Evolutionary conservation across 53 echinoderm and acorn worm species (phyloP).

Genomic region (Patiria pectinifera): DNA sequence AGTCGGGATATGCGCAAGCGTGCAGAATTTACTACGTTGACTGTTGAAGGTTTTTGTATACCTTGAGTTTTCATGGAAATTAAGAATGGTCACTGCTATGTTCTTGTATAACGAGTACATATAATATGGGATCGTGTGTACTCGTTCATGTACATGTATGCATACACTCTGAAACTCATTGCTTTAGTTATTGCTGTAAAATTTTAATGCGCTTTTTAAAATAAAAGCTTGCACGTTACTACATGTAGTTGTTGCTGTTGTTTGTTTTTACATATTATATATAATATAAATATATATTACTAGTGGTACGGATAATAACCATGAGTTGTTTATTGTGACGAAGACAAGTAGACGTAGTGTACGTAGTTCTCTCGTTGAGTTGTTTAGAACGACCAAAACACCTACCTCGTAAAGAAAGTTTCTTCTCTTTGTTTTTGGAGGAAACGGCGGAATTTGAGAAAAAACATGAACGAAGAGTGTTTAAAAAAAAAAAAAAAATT

Average conservation of each 20-base stretch:
- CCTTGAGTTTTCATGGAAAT: background rate
- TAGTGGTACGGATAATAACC: conserved; percentile 51
- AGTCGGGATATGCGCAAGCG: background rate
- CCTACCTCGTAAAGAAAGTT: conserved; percentile 42
- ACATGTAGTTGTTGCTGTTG: background rate
- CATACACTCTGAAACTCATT: conserved; percentile 1
- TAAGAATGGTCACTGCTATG: background rate
- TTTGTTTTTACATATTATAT: conserved; percentile 14
- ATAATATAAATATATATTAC: conserved; percentile 45
- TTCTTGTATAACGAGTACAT: background rate
- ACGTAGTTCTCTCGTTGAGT: background rate
- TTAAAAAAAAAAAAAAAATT: too few relatives aligned
- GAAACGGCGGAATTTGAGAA: background rate
- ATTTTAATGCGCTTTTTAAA: conserved; percentile 40
- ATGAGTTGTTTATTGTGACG: conserved; percentile 62
- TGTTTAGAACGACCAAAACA: conserved; percentile 47
- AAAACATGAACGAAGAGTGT: background rate
- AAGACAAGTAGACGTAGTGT: conserved; percentile 47
- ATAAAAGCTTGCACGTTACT: conserved; percentile 26
- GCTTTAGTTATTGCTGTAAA: conserved; percentile 35
- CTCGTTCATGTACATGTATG: background rate
- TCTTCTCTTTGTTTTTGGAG: conserved; percentile 7
- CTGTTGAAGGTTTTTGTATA: background rate
- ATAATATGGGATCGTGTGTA: background rate
- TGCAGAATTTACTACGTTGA: background rate